These are phyloP conservation scores for Mormyrus lacerda DNA, from an alignment of 2,113 vertebrate genomes.

Conservation along the genomic window DNA sequence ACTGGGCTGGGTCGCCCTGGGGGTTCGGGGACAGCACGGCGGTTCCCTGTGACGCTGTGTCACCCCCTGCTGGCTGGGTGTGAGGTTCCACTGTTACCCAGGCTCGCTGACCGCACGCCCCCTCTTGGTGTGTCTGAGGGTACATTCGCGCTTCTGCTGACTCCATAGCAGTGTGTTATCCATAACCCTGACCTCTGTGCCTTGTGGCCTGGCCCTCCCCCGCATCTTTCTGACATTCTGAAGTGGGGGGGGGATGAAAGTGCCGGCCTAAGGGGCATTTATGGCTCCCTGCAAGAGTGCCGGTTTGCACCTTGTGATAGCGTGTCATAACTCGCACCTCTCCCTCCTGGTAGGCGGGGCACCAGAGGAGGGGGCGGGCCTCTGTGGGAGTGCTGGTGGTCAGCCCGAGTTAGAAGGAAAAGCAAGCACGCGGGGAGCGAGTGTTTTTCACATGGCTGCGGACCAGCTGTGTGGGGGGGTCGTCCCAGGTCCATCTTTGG, in stretches of 20 bases:
- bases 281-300: not conserved
- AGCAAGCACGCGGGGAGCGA: not conserved
- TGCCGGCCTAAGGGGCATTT: conserved; percentile 39
- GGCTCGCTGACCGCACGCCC: conserved; percentile 5
- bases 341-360: not conserved
- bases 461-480: not conserved
- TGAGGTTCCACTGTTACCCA: not conserved
- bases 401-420: not conserved
- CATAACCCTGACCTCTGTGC: conserved; percentile 36
- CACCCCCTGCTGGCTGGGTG: not conserved
- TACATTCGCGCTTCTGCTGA: conserved; percentile 7
- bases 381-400: not conserved
- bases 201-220: conserved; percentile 19
- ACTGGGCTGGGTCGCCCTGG: not conserved
- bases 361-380: not conserved
- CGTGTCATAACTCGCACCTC: conserved; percentile 28
- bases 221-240: conserved; percentile 31
- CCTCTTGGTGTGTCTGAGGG: conserved; percentile 6
- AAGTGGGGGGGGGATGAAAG: not conserved
- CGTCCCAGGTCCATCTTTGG: not conserved
- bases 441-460: not conserved
- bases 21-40: not conserved
- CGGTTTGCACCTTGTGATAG: conserved; percentile 32
- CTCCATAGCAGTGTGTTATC: not conserved
- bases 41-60: not conserved